These are phyloP conservation scores for Andricus grossulariae DNA, from an alignment of 1,140 invertebrate genomes.

Conservation along the genomic window DNA sequence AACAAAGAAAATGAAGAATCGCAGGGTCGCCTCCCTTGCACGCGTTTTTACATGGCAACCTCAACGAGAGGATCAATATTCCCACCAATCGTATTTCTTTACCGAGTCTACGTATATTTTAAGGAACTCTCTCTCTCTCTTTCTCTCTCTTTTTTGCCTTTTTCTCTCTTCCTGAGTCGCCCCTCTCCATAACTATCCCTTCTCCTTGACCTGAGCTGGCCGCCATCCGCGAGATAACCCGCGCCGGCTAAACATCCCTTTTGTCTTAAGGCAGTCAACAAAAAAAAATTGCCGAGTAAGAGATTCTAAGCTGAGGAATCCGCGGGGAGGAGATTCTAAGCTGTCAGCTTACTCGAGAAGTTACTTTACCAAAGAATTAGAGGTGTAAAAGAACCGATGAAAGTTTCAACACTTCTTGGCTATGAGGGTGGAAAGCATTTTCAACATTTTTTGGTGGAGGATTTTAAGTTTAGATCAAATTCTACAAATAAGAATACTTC, in stretches of 20 bases:
- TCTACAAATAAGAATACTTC: no score
- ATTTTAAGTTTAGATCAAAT: no score
- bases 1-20: slow-evolving; percentile 50
- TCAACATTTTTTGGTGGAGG: no score
- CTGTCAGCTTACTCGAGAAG: slow-evolving; percentile 2
- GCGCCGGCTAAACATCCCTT: neutral
- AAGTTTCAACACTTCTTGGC: slow-evolving; percentile 1
- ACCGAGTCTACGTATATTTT: slow-evolving; percentile 39
- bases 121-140: slow-evolving; percentile 33
- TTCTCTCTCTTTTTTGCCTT: slow-evolving; percentile 32
- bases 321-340: slow-evolving; percentile 8
- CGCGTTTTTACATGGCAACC: slow-evolving; percentile 56
- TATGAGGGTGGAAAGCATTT: no score
- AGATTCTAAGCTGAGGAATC: neutral
- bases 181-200: neutral
- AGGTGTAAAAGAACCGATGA: slow-evolving; percentile 5
- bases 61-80: slow-evolving; percentile 63
- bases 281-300: neutral
- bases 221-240: slow-evolving; percentile 27
- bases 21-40: slow-evolving; percentile 52
- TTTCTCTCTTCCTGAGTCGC: neutral
- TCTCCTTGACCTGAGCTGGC: slow-evolving; percentile 15
- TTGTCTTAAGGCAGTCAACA: neutral
- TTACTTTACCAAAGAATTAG: slow-evolving; percentile 11
- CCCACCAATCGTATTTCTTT: slow-evolving; percentile 62